These are phyloP conservation scores for Agrypnus murinus DNA, from an alignment of 2,888 invertebrate species.

Conservation along the genomic window DNA sequence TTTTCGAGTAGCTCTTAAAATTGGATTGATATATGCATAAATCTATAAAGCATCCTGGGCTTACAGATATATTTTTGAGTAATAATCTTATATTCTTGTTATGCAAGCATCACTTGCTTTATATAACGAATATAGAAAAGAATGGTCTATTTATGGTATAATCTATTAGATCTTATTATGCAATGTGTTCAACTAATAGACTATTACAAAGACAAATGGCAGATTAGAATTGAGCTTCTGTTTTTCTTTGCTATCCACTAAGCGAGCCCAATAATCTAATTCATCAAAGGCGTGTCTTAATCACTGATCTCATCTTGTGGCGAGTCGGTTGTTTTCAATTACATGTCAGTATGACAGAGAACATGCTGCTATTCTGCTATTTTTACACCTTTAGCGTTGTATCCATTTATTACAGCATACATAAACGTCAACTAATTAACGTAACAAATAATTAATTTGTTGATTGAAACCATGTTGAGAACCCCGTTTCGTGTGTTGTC, in stretches of 20 bases:
- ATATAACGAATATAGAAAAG: not conserved
- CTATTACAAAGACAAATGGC: not conserved
- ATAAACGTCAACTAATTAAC: slow-evolving; percentile 4
- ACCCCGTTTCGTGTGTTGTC: not conserved
- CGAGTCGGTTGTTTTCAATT: slow-evolving; percentile 16
- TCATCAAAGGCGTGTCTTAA: not conserved
- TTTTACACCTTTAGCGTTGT: not conserved
- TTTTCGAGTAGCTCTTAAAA: slow-evolving; percentile 38
- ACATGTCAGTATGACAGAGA: not conserved
- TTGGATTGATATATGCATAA: slow-evolving; percentile 24
- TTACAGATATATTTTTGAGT: slow-evolving; percentile 7
- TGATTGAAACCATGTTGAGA: slow-evolving; percentile 11
- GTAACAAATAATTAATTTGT: slow-evolving; percentile 17
- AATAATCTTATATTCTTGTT: not conserved
- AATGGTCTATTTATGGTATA: not conserved
- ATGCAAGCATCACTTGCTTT: not conserved
- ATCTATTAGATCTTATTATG: not conserved
- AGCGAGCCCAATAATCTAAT: not conserved
- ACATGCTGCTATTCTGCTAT: not conserved
- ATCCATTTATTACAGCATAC: slow-evolving; percentile 11
- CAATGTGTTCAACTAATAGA: too few species aligned
- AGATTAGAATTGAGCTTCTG: not conserved
- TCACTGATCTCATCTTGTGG: slow-evolving; percentile 1
- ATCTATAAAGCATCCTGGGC: slow-evolving; percentile 14
- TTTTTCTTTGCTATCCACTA: not conserved